Evolutionary conservation across 2,797 vertebrate genomes (phyloP).

Genomic region (Ambastaia sidthimunki): DNA sequence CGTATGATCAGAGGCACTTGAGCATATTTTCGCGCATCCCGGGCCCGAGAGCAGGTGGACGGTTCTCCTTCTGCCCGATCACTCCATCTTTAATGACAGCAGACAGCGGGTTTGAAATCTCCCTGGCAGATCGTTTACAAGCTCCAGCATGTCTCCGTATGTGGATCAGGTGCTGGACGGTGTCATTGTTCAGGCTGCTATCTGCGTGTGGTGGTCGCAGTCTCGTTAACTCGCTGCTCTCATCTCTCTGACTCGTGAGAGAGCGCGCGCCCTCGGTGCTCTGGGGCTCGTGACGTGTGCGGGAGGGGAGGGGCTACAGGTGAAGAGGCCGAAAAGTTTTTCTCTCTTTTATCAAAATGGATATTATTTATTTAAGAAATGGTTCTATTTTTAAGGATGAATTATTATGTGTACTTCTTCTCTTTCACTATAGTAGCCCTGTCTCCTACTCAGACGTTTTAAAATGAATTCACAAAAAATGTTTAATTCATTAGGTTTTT

Average conservation of each 20-base stretch:
- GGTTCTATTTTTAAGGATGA: no score
- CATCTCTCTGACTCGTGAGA: slow-evolving; percentile 64
- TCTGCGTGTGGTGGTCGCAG: slow-evolving; percentile 61
- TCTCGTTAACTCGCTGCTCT: slow-evolving; percentile 60
- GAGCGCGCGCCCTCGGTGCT: slow-evolving; percentile 76
- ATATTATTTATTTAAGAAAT: no score
- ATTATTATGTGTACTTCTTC: no score
- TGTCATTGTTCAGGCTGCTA: slow-evolving; percentile 75
- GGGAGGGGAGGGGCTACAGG: slow-evolving; percentile 69
- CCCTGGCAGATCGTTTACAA: neutral
- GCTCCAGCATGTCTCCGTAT: slow-evolving; percentile 62
- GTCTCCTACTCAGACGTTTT: no score
- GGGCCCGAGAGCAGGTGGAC: slow-evolving; percentile 88
- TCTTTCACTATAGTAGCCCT: no score
- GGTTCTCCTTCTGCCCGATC: slow-evolving; percentile 76
- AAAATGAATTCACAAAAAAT: no score
- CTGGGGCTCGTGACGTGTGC: slow-evolving; percentile 67
- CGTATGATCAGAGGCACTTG: slow-evolving; percentile 77
- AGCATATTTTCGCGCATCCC: slow-evolving; percentile 79
- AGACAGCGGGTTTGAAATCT: slow-evolving; percentile 49
- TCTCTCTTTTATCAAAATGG: no score
- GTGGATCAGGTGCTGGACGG: slow-evolving; percentile 74
- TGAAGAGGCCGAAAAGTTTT: slow-evolving; percentile 23
- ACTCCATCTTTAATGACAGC: slow-evolving; percentile 79
- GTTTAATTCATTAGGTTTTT: no score